Percentiles rank a stretch among this genome's conserved stretches.
Conservation (phyloP, 2,888 invertebrate genomes). For the Cephalotes varians region DNA sequence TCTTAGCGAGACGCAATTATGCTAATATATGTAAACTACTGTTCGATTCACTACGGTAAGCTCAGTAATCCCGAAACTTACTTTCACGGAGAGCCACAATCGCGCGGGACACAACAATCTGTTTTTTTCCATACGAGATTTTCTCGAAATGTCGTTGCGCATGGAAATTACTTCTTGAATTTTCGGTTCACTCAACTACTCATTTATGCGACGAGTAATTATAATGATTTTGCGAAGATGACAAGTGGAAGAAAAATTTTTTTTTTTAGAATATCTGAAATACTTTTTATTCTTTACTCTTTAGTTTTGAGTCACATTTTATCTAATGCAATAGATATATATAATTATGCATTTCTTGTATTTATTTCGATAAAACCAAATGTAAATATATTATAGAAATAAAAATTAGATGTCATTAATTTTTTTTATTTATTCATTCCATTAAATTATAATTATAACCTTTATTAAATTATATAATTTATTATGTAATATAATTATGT, state of each 20-base stretch:
- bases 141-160: conserved; percentile 44
- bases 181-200: conserved; percentile 15
- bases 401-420: background rate
- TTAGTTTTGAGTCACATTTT: too few relatives aligned
- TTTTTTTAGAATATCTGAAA: background rate
- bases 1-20: conserved; percentile 4
- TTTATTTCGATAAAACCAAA: background rate
- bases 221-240: background rate
- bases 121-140: conserved; percentile 46
- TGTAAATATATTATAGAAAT: background rate
- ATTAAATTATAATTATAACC: too few relatives aligned
- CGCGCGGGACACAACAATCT: conserved; percentile 41
- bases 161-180: conserved; percentile 19
- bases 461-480: background rate
- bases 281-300: background rate
- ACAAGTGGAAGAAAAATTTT: background rate
- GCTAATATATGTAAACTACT: background rate
- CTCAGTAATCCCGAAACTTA: conserved; percentile 55
- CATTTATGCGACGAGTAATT: conserved; percentile 10
- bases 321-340: background rate
- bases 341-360: background rate
- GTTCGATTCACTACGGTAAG: conserved; percentile 19
- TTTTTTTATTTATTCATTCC: background rate
- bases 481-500: too few relatives aligned
- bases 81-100: conserved; percentile 53